These are phyloP conservation scores for Drosophila tristis DNA, from an alignment of 1,140 invertebrate species.

Conservation along the genomic window DNA sequence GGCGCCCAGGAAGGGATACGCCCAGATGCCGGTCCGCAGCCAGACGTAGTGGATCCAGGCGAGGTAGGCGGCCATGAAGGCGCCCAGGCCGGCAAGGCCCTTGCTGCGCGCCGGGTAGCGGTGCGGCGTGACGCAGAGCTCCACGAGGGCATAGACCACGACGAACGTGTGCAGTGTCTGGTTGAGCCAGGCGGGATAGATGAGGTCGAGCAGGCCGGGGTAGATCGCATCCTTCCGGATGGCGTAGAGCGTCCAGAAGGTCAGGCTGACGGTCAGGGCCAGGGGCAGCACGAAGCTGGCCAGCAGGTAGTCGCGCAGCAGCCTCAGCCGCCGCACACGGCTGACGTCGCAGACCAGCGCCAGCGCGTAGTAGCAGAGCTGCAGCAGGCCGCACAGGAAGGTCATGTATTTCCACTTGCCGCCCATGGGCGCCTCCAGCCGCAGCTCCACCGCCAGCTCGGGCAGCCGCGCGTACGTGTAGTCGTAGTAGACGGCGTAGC, in stretches of 20 bases:
- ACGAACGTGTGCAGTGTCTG: slow-evolving; percentile 93
- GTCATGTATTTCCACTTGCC: slow-evolving; percentile 94
- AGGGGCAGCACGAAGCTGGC: slow-evolving; percentile 90
- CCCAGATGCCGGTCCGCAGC: slow-evolving; percentile 89
- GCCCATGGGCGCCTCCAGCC: slow-evolving; percentile 84
- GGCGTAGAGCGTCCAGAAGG: slow-evolving; percentile 93
- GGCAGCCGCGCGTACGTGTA: slow-evolving; percentile 87
- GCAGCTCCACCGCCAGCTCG: slow-evolving; percentile 85
- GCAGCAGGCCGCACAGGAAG: slow-evolving; percentile 91
- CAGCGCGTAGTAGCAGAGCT: slow-evolving; percentile 89
- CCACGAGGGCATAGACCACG: slow-evolving; percentile 88
- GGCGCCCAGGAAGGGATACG: slow-evolving; percentile 92
- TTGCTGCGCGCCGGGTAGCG: slow-evolving; percentile 87
- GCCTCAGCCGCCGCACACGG: slow-evolving; percentile 88
- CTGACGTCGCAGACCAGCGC: slow-evolving; percentile 88
- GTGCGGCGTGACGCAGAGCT: slow-evolving; percentile 87
- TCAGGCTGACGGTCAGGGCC: slow-evolving; percentile 91
- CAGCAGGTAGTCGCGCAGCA: slow-evolving; percentile 89
- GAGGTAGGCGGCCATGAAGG: slow-evolving; percentile 88
- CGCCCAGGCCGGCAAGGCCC: slow-evolving; percentile 86
- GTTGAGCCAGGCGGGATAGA: slow-evolving; percentile 93
- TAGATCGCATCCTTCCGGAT: slow-evolving; percentile 92
- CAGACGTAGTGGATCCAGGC: slow-evolving; percentile 90
- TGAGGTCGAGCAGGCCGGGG: slow-evolving; percentile 89
- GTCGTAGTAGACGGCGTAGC: slow-evolving; percentile 90